phyloP scores from a whole-genome alignment of 2,888 invertebrate genomes.

The Laspeyria flexula region DNA sequence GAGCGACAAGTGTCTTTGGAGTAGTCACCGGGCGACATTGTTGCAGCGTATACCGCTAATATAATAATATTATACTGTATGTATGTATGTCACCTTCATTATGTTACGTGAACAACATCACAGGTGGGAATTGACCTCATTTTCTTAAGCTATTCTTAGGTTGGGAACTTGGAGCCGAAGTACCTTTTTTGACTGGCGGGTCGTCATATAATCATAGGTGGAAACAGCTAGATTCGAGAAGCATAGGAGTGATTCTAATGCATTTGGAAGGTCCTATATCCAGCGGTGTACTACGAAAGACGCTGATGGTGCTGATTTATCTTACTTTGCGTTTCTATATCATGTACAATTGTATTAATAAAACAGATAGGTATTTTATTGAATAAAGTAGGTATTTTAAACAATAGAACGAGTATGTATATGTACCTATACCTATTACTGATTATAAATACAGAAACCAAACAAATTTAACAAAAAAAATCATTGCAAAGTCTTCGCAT shows the following conservation, averaged over 20 bases:
- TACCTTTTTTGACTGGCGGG: no score
- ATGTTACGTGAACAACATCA: slow-evolving; percentile 34
- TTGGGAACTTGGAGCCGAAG: not conserved
- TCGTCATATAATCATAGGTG: no score
- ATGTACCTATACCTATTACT: not conserved
- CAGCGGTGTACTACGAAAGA: no score
- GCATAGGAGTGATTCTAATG: no score
- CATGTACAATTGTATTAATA: no score
- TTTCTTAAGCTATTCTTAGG: slow-evolving; percentile 8
- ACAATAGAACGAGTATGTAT: no score
- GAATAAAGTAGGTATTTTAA: no score
- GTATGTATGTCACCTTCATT: slow-evolving; percentile 53
- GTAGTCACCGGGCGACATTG: slow-evolving; percentile 70
- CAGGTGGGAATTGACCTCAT: slow-evolving; percentile 34
- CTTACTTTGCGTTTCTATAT: no score
- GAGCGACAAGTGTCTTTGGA: slow-evolving; percentile 71
- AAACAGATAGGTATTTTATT: no score
- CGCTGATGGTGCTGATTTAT: no score
- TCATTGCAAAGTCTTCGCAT: slow-evolving; percentile 48
- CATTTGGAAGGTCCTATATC: no score
- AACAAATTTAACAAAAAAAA: slow-evolving; percentile 34
- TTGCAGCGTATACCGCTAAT: slow-evolving; percentile 69
- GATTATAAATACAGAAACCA: not conserved
- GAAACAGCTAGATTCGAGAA: no score
- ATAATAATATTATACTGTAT: slow-evolving; percentile 55